Evolutionary conservation across 2,888 invertebrate genomes (phyloP), one percentile per base, ranked within the genome.

Genomic region (Tinea trinotella): DNA sequence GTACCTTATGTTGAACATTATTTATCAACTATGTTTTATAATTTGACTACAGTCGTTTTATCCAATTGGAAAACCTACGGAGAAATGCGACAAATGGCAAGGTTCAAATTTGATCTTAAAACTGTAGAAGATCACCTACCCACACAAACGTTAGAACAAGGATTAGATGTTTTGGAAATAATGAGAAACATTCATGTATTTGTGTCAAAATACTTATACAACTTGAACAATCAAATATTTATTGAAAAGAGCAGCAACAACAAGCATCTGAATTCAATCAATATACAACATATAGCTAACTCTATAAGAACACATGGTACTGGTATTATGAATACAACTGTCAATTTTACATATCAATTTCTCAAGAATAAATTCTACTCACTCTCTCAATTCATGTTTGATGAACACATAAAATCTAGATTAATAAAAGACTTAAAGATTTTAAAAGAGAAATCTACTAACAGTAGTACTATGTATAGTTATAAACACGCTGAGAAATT

Each of bases 41-140:
- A 99, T 84, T 87, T 99, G 64, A 98, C 98, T 0, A 97, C 98
- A 1, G 97, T 99, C 22, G 97, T 98, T 5, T 84, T 98, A 48
- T 97, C 99, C 62, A 98, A 99, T 76, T 99, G 98, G 97, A 94
- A 93, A 74, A 97, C 97, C 0, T 99, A 99, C 71, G 93, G 96
- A 13, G 96, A 97, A 80, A 99, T 99, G 99, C 90, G 97, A 57
- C 93, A 94, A 69, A 88, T 99, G 74, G 99, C 98, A 0, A 88
- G 88, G 65, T 90, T 94, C 62, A 95, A 97, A 71, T 92, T 95
- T 64, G 89, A 90, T 57, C 78, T 98, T 24, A 87, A 89, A 13
- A 93, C 96, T 0, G 90, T 95, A n/a, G 95, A 97, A 68, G 95
- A 98, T 68, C 93, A 96, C 75, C 87, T 99, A 52, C 99, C 99